phyloP scores from a whole-genome alignment of 2,888 invertebrate species.

The Cosmopolites sordidus region DNA sequence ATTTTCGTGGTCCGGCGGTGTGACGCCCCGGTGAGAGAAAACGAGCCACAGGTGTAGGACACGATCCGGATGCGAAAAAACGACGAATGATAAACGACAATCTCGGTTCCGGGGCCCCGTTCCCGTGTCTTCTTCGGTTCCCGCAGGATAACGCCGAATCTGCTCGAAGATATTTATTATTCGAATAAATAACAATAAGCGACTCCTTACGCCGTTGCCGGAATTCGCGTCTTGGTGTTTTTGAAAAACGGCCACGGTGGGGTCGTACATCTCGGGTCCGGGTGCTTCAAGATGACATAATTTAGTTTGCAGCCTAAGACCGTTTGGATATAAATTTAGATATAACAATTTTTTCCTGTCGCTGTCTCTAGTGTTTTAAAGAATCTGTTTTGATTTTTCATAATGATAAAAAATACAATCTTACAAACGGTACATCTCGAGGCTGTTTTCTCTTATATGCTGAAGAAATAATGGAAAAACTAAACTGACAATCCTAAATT shows the following conservation, averaged over 20 bases:
- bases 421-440: too few relatives aligned
- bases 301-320: background rate
- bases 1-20: too few relatives aligned
- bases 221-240: constrained; percentile 36
- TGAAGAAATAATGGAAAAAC: too few relatives aligned
- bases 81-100: constrained; percentile 21
- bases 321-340: too few relatives aligned
- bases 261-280: constrained; percentile 4
- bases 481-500: too few relatives aligned
- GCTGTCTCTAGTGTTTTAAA: too few relatives aligned
- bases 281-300: background rate
- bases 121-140: constrained; percentile 15
- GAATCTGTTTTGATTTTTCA: too few relatives aligned
- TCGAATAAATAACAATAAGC: constrained; percentile 47
- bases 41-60: constrained; percentile 17
- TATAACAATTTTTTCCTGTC: too few relatives aligned
- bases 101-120: constrained; percentile 19
- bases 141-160: constrained; percentile 22
- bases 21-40: background rate
- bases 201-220: constrained; percentile 43
- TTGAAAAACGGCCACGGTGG: constrained; percentile 21
- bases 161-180: constrained; percentile 43
- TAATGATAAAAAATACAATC: too few relatives aligned
- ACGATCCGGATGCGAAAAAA: constrained; percentile 11
- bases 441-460: too few relatives aligned